Evolutionary conservation across 2,113 vertebrate species (phyloP), one percentile per base, ranked within the genome.

Genomic region (Calyptommatus sinebrachiatus): DNA sequence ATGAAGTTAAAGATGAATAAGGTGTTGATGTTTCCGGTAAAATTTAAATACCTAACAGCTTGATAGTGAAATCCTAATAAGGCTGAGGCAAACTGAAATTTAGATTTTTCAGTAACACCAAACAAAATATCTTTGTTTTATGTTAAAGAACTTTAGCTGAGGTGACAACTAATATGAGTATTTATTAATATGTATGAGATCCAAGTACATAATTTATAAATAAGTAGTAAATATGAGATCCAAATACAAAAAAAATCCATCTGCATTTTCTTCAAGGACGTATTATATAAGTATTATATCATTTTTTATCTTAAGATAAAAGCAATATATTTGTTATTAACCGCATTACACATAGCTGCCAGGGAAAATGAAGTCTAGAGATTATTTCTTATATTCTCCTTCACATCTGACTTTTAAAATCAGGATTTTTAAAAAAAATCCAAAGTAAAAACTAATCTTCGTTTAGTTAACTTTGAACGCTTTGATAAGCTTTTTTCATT

Each of bases 371-470:
- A 83, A 84, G 71, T 89, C n/a, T 45, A 62, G 35, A 69, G 66
- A 76, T 81, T 48, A 81, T 35, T 69, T 81, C 66, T 29, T 29
- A 70, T 75, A 76, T 41, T 53, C 24, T 53, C 24, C 62, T 68
- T 66, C 73, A 70, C 26, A 79, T 83, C 22, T 57, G 2, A 89
- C 83, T 71, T 85, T 84, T 86, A 81, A 76, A 66, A 63, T 68
- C 46, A 66, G 71, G 85, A 79, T 46, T 71, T 83, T 77, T 69
- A 85, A 78, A 86, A 85, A 87, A 88, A 84, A 86, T n/a, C 46
- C 1, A 80, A 90, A 84, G 86, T 76, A 81, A 87, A 80, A 62
- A 85, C 45, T 69, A 77, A 88, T 93, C 84, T 86, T 76, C 61
- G 85, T 83, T 75, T 75, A 86, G 87, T 88, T 0, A 79, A 90